A percentile compares a stretch with the other conserved stretches of the same genome.
Evolutionary conservation across 2,113 vertebrate genomes (phyloP).

Genomic region (Ginglymostoma cirratum): DNA sequence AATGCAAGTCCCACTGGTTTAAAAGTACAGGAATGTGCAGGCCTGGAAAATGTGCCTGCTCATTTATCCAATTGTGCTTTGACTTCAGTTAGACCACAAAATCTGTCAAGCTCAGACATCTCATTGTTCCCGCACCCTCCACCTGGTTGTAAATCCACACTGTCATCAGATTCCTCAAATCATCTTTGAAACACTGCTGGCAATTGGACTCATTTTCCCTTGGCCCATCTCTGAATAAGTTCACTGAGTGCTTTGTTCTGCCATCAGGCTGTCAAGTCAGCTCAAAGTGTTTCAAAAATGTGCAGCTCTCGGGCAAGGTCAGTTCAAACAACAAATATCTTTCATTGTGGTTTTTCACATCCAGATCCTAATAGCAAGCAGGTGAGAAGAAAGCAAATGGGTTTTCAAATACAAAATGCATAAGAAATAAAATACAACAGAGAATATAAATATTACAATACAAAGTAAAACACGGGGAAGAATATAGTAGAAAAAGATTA

Average conservation of each 20-base stretch:
- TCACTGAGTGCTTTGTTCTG: neutral
- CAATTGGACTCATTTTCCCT: neutral
- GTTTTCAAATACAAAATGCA: neutral
- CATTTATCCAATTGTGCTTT: neutral
- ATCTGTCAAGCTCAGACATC: neutral
- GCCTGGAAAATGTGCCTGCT: neutral
- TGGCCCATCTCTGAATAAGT: neutral
- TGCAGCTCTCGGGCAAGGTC: neutral
- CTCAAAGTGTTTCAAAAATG: neutral
- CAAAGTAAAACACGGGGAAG: neutral
- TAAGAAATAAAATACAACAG: neutral
- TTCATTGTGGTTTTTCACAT: neutral
- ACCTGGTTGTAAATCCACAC: neutral
- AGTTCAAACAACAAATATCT: neutral
- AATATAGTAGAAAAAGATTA: neutral
- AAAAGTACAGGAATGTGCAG: neutral
- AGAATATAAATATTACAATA: neutral
- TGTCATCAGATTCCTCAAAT: neutral
- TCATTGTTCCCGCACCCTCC: neutral
- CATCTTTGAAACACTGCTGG: neutral
- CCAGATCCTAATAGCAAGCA: neutral
- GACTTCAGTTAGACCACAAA: neutral
- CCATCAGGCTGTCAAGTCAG: neutral
- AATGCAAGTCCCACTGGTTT: neutral
- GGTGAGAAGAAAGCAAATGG: neutral